Evolutionary conservation across 1,140 invertebrate species (phyloP).

Genomic region (Rhagoletis zephyria): DNA sequence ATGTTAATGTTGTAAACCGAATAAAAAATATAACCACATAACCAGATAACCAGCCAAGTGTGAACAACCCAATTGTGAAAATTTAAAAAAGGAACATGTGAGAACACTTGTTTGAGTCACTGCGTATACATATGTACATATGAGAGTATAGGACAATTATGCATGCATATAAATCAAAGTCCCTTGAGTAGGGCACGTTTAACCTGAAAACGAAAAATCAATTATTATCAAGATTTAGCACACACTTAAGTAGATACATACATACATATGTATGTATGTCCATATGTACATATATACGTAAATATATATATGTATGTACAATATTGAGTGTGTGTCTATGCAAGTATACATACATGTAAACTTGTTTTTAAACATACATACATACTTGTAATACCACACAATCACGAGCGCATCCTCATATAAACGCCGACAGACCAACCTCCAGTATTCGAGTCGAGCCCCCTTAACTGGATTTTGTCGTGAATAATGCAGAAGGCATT

Average conservation of each 20-base stretch:
- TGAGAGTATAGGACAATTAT: neutral
- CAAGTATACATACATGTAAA: too few relatives aligned
- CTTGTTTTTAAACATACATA: too few relatives aligned
- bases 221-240: constrained; percentile 1
- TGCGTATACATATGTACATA: neutral
- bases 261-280: neutral
- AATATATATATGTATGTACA: neutral
- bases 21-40: too few relatives aligned
- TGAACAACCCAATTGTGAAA: neutral
- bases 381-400: neutral
- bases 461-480: constrained; percentile 44
- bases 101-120: too few relatives aligned
- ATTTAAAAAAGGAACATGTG: neutral
- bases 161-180: neutral
- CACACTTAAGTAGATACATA: neutral
- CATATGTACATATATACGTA: neutral
- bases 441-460: constrained; percentile 43
- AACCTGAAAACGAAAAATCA: constrained; percentile 23
- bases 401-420: neutral
- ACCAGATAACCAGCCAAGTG: too few relatives aligned
- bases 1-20: too few relatives aligned
- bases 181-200: constrained; percentile 14
- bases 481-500: neutral
- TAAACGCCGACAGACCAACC: constrained; percentile 38
- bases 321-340: neutral